Evolutionary conservation across 2,888 invertebrate genomes (phyloP).

Genomic region (Andrena bicolor): DNA sequence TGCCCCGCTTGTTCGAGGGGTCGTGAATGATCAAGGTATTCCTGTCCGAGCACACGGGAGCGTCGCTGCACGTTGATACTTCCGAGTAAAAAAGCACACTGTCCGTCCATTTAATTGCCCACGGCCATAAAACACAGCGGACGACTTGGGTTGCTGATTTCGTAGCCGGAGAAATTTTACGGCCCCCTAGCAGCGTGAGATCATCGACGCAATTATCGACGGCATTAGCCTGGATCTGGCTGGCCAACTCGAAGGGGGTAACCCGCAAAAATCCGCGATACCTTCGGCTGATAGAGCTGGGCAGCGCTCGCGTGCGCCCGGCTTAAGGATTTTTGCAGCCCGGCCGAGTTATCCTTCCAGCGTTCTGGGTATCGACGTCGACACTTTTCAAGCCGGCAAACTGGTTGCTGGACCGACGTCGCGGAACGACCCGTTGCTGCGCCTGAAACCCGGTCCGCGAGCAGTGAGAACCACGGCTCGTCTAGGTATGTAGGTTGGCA

Average conservation of each 20-base stretch:
- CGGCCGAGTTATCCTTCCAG: constrained; percentile 14
- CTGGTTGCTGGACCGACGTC: constrained; percentile 49
- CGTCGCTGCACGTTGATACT: constrained; percentile 3
- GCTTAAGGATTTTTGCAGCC: constrained; percentile 22
- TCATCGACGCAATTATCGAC: constrained; percentile 47
- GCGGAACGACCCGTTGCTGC: constrained; percentile 34
- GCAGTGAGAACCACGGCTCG: constrained; percentile 34
- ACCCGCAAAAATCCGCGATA: constrained; percentile 17
- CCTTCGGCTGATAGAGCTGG: constrained; percentile 30
- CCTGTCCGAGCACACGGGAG: background rate
- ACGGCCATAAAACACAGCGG: constrained; percentile 16
- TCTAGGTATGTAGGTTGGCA: constrained; percentile 67
- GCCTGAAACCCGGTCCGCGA: background rate
- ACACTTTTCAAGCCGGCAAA: constrained; percentile 45
- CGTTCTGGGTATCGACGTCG: constrained; percentile 31
- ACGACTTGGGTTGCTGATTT: constrained; percentile 12
- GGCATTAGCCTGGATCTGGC: constrained; percentile 34
- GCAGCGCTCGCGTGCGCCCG: constrained; percentile 34
- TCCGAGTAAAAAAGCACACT: constrained; percentile 31
- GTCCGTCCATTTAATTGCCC: constrained; percentile 41
- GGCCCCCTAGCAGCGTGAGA: constrained; percentile 32
- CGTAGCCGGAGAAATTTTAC: constrained; percentile 7
- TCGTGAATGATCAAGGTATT: constrained; percentile 25
- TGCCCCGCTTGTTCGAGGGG: constrained; percentile 12
- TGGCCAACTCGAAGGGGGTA: background rate